Base-by-base conservation (phyloP, 2,888 invertebrate species). In the Acanthoscelides obtectus region DNA sequence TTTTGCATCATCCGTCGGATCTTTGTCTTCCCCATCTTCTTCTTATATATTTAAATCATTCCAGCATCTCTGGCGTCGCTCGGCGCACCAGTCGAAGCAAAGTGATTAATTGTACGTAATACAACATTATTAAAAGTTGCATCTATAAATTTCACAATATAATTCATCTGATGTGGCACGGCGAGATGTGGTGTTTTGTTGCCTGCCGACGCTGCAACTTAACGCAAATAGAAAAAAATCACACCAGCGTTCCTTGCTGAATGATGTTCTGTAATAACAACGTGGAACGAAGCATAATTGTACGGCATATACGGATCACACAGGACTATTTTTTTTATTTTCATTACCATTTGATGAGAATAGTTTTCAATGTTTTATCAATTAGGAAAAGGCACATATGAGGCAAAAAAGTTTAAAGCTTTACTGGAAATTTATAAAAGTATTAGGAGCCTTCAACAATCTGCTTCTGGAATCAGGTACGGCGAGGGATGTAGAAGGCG, bases 221-320 rank as follows among this genome's bases (percentile, higher is more conserved):
- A n/a, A n/a, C n/a, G 45, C 45, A 75, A 78, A 78, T 78, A 76
- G 79, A 81, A 80, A 79, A 80, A 81, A 80, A 80, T 74, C 74
- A 79, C 45, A 12, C 12, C 17, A 12, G 5, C 3, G 45, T 6
- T 80, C 64, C 63, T 71, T 79, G 76, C 77, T 82, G 81, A 81
- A 74, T 80, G 82, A 82, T 81, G 82, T 79, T 80, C 80, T 73
- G 70, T 82, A 82, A 82, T 82, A 79, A 81, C 79, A 73, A 79
- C 76, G 77, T 81, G 75, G 78, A 77, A 45, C 45, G 12, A 17
- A 6, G 1, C 12, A 12, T 45, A 45, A 45, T 45, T 45, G 45
- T 17, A 12, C 45, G 45, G 45, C 5, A 12, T 17, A 45, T 45
- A 45, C 5, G 45, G 25, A 25, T 8, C 25, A 5, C 6, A 3